Conservation (phyloP, 2,888 invertebrate genomes). For the Julus scanicus region DNA sequence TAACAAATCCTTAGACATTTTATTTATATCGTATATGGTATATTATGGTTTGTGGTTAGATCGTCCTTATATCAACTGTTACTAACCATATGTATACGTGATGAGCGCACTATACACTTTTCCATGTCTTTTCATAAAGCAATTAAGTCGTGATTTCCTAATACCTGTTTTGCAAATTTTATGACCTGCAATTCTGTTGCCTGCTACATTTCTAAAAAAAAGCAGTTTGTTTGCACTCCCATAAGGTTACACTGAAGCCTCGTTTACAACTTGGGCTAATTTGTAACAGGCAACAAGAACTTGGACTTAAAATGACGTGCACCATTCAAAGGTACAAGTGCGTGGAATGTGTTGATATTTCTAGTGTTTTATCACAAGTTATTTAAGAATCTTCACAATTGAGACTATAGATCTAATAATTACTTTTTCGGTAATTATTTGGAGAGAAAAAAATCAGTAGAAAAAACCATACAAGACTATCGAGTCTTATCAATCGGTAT, state of each 20-base stretch:
- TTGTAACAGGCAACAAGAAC: slow-evolving; percentile 10
- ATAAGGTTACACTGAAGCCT: neutral
- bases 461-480: neutral
- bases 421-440: slow-evolving; percentile 8
- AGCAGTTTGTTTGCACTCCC: neutral
- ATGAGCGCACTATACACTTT: neutral
- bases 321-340: slow-evolving; percentile 28
- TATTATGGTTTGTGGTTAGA: slow-evolving; percentile 22
- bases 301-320: slow-evolving; percentile 32
- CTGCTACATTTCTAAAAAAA: neutral
- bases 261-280: neutral
- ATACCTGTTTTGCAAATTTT: slow-evolving; percentile 10
- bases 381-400: neutral
- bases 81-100: neutral
- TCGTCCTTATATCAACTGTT: neutral
- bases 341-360: slow-evolving; percentile 39
- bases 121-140: slow-evolving; percentile 4
- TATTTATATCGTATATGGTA: neutral
- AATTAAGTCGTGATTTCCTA: slow-evolving; percentile 3
- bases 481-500: neutral
- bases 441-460: neutral
- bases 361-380: slow-evolving; percentile 18
- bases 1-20: neutral
- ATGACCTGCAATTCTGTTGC: slow-evolving; percentile 29
- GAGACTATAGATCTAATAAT: neutral